These are phyloP conservation scores for Artibeus jamaicensis DNA, from an alignment of 2,797 vertebrate genomes.

Conservation along the genomic window DNA sequence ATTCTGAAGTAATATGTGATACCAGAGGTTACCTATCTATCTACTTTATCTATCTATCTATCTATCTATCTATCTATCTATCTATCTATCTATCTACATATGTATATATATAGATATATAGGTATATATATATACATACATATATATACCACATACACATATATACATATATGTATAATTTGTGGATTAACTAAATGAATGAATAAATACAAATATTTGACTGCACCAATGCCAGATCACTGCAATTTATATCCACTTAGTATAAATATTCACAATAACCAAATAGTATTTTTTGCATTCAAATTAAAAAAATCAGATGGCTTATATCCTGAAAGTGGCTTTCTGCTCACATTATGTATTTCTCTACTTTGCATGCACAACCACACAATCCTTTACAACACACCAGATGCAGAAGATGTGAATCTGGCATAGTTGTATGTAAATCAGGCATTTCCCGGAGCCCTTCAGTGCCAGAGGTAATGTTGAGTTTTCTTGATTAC, in stretches of 20 bases:
- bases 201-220: background rate
- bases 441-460: constrained; percentile 57
- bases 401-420: background rate
- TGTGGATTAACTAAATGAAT: background rate
- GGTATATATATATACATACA: too few species aligned
- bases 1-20: background rate
- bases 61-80: too few species aligned
- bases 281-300: background rate
- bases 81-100: too few species aligned
- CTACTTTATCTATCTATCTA: too few species aligned
- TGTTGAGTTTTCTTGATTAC: constrained; percentile 53
- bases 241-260: background rate
- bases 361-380: background rate
- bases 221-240: background rate
- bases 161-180: background rate
- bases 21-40: background rate
- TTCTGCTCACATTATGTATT: background rate
- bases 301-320: background rate
- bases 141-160: background rate
- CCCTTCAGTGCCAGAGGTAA: background rate
- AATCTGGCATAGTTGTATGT: background rate
- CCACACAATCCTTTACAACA: background rate
- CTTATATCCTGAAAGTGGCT: background rate
- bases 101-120: too few species aligned
- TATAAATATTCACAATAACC: background rate